A percentile compares a stretch with the other conserved stretches of the same genome.
phyloP scores from a whole-genome alignment of 2,113 vertebrate species.

The Oostethus manadensis region DNA sequence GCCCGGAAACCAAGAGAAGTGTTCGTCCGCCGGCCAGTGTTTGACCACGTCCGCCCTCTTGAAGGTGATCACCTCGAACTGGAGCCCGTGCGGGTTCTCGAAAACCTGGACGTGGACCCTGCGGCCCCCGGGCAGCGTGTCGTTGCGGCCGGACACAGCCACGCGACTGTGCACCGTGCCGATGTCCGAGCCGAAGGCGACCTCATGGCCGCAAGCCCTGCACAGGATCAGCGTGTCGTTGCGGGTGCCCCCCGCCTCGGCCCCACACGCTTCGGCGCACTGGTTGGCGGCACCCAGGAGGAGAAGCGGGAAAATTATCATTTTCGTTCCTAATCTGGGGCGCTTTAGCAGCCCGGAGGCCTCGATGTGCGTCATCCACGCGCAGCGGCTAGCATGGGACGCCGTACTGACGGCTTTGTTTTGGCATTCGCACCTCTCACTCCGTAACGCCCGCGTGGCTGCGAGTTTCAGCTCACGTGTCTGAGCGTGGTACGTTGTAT shows the following conservation, averaged over 20 bases:
- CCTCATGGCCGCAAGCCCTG: conserved; percentile 52
- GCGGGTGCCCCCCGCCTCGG: conserved; percentile 6
- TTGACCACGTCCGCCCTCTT: conserved; percentile 49
- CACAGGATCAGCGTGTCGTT: conserved; percentile 38
- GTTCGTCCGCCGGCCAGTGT: conserved; percentile 63
- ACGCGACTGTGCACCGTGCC: conserved; percentile 46
- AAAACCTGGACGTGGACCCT: conserved; percentile 45
- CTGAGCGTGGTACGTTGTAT: too few relatives aligned
- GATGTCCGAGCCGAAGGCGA: conserved; percentile 37
- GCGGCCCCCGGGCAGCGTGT: conserved; percentile 27
- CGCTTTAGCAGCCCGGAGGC: not conserved
- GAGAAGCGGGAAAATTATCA: conserved; percentile 16
- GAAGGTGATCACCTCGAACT: conserved; percentile 66
- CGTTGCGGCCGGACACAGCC: conserved; percentile 55
- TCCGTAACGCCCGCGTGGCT: too few relatives aligned
- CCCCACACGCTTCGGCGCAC: conserved; percentile 28
- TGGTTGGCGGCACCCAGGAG: not conserved
- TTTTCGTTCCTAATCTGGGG: not conserved
- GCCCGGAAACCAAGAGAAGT: conserved; percentile 53
- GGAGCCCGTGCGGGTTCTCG: conserved; percentile 64
- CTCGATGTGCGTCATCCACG: not conserved
- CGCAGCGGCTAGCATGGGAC: conserved; percentile 7
- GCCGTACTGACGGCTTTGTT: conserved; percentile 17
- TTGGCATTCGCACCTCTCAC: not conserved
- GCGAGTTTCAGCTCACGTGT: too few relatives aligned